Conservation (phyloP, 2,797 vertebrate species). For the Lutjanus argentimaculatus region DNA sequence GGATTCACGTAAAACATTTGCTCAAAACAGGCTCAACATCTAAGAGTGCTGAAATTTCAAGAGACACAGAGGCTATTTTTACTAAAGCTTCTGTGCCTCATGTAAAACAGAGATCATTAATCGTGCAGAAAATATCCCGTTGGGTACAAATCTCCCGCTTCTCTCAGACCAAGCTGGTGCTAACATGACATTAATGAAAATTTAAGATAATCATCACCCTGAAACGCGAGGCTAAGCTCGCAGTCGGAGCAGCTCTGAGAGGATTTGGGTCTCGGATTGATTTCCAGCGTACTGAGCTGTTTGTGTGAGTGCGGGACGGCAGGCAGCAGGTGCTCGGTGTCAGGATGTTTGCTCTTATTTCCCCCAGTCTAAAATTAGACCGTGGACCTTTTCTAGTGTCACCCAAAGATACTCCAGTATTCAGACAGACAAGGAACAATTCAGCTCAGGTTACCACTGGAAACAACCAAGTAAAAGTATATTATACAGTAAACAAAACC, state of each 20-base stretch:
- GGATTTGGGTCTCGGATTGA: slow-evolving; percentile 64
- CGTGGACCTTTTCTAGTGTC: slow-evolving; percentile 67
- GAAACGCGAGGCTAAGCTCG: slow-evolving; percentile 47
- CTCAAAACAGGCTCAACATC: slow-evolving; percentile 25
- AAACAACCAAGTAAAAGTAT: not conserved
- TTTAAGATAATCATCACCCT: not conserved
- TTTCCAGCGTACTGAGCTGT: slow-evolving; percentile 71
- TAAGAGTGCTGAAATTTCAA: not conserved
- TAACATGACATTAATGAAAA: slow-evolving; percentile 18
- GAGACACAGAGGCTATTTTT: not conserved
- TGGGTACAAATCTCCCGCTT: not conserved
- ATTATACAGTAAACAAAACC: not conserved
- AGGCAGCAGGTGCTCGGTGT: slow-evolving; percentile 81
- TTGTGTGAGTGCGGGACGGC: slow-evolving; percentile 65
- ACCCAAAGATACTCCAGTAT: slow-evolving; percentile 43
- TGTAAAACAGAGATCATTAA: not conserved
- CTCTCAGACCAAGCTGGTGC: slow-evolving; percentile 3
- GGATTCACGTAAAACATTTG: slow-evolving; percentile 32
- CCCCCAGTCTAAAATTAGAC: slow-evolving; percentile 84
- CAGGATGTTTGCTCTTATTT: slow-evolving; percentile 76
- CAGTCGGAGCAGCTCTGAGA: slow-evolving; percentile 47
- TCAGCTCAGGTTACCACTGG: not conserved
- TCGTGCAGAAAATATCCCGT: not conserved
- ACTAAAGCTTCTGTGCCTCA: not conserved
- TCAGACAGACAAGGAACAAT: slow-evolving; percentile 47